Evolutionary conservation across 2,797 vertebrate species (phyloP), one percentile per base, ranked within the genome.

Genomic region (Lateolabrax maculatus): DNA sequence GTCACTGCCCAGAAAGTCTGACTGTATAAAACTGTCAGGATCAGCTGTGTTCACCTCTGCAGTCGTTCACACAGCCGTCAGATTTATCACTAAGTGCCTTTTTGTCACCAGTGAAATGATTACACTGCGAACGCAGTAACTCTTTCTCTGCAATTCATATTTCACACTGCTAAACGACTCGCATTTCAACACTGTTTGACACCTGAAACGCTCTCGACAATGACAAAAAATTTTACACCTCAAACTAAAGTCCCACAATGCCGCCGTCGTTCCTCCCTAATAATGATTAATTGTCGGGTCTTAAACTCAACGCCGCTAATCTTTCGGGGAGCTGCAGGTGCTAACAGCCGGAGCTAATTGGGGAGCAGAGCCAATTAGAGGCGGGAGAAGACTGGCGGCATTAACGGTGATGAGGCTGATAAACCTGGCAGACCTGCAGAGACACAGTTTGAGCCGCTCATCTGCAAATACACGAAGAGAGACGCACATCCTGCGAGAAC

Each of bases 291-390:
- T 87, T 82, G 81, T 83, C 58, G 46, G 65, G 77, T 81, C 71
- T 83, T 74, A 76, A 83, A 84, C 71, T 86, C 84, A 15, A 68
- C 12, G 48, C 61, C 71, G 80, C 81, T 92, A 71, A 65, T 88
- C 87, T 84, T 86, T 57, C 36, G 49, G 81, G 90, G 88, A 81
- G 71, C 71, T 83, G 90, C 90, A 93, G 94, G 94, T 94, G 94
- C 86, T 92, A 95, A 95, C 93, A 91, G 89, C 76, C 65, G 29
- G 63, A 84, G 84, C 84, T 94, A 94, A 95, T 95, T 95, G 92
- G 89, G 84, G 70, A 68, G 78, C 75, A 52, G 79, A 93, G 90
- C 89, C 90, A 94, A 94, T 95, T 95, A 94, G 86, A 87, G 55
- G 87, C 74, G 51, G 84, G 48, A 62, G 83, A 77, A 85, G 71